phyloP scores from a whole-genome alignment of 2,113 vertebrate species.

The Poeciliopsis occidentalis region DNA sequence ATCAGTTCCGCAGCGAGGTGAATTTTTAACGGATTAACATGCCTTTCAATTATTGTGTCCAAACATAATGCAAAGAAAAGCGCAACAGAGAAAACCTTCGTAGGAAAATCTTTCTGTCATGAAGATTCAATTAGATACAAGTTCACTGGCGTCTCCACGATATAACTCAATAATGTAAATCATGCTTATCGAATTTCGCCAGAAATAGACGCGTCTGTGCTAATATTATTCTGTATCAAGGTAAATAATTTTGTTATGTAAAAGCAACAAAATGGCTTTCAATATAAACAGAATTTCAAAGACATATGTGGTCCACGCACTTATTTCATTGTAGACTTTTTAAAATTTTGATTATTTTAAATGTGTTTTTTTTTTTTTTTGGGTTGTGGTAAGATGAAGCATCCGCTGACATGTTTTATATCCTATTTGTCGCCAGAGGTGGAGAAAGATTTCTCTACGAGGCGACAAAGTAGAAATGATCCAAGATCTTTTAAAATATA shows the following conservation, averaged over 20 bases:
- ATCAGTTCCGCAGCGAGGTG: not conserved
- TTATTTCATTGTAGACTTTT: no score
- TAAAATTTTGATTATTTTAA: not conserved
- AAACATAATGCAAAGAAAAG: not conserved
- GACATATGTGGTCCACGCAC: not conserved
- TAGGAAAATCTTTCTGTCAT: slow-evolving; percentile 6
- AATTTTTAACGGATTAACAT: not conserved
- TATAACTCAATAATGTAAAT: slow-evolving; percentile 24
- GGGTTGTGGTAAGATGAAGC: no score
- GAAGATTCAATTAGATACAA: not conserved
- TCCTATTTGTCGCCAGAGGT: no score
- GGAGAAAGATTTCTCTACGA: no score
- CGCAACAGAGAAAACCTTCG: not conserved
- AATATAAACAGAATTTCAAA: not conserved
- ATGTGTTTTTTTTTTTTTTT: not conserved
- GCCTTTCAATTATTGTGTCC: not conserved
- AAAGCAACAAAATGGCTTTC: slow-evolving; percentile 3
- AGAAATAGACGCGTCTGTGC: not conserved
- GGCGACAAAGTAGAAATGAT: no score
- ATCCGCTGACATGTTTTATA: not conserved
- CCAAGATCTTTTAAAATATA: no score
- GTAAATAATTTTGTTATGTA: not conserved
- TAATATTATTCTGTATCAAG: slow-evolving; percentile 4
- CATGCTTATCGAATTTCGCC: slow-evolving; percentile 10
- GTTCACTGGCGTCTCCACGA: slow-evolving; percentile 3